Conservation (phyloP, 2,888 invertebrate genomes). For the Glaucopsyche alexis region DNA sequence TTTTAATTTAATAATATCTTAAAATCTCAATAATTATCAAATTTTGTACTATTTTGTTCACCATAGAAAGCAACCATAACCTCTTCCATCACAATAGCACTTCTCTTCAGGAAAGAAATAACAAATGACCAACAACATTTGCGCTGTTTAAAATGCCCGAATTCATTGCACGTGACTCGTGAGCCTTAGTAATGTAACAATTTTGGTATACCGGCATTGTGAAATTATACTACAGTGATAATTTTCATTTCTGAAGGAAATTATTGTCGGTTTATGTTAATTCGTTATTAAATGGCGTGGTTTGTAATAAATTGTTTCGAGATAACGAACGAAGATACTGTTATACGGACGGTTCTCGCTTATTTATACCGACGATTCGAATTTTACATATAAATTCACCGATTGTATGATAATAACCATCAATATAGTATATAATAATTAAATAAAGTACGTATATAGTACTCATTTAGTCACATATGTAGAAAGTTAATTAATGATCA, state of each 20-base stretch:
- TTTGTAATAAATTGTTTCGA: slow-evolving; percentile 19
- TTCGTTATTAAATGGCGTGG: slow-evolving; percentile 11
- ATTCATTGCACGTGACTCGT: too few species aligned
- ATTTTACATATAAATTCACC: slow-evolving; percentile 10
- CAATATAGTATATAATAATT: neutral
- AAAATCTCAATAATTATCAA: too few species aligned
- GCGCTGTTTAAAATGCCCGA: too few species aligned
- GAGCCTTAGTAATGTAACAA: too few species aligned
- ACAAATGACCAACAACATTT: too few species aligned
- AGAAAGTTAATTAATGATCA: neutral
- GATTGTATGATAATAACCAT: slow-evolving; percentile 15
- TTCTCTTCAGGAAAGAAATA: too few species aligned
- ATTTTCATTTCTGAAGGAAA: slow-evolving; percentile 20
- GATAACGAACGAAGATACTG: slow-evolving; percentile 26
- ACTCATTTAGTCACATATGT: neutral
- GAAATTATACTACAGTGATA: slow-evolving; percentile 15
- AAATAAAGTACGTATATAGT: neutral
- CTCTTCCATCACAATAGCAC: too few species aligned
- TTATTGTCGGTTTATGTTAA: slow-evolving; percentile 20
- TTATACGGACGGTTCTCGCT: neutral
- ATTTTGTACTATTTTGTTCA: too few species aligned
- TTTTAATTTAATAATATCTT: too few species aligned
- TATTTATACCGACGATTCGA: slow-evolving; percentile 4
- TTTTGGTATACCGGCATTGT: neutral
- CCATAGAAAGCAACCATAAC: too few species aligned